phyloP scores from a whole-genome alignment of 1,140 invertebrate genomes.

The Sarcophaga bullata region DNA sequence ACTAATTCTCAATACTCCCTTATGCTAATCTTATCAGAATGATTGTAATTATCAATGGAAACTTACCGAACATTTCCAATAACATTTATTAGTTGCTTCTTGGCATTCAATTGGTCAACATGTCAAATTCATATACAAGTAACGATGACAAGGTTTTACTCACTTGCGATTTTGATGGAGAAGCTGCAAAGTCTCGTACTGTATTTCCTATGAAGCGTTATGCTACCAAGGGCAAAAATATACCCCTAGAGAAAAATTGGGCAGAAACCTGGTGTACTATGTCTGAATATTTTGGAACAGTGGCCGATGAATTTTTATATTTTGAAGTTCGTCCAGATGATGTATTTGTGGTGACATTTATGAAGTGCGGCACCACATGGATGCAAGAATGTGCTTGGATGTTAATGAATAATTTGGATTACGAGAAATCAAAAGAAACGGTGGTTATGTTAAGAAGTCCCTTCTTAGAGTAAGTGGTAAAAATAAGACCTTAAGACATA shows the following conservation, averaged over 20 bases:
- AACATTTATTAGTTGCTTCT: no score
- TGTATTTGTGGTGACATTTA: conserved; percentile 67
- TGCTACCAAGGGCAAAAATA: conserved; percentile 33
- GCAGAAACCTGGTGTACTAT: conserved; percentile 33
- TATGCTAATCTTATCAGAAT: no score
- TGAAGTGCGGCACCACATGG: conserved; percentile 71
- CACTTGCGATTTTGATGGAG: no score
- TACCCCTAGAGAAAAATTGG: conserved; percentile 42
- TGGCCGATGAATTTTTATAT: not conserved
- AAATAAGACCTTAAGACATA: no score
- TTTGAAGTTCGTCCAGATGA: conserved; percentile 64
- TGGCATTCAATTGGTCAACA: no score
- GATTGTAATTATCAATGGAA: no score
- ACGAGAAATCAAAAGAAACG: conserved; percentile 62
- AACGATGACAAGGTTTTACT: no score
- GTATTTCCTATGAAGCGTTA: not conserved
- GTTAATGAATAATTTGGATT: conserved; percentile 70
- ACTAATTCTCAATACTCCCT: no score
- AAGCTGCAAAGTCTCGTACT: no score
- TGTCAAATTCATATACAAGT: no score
- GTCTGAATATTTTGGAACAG: not conserved
- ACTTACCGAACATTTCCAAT: no score
- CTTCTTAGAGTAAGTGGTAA: conserved; percentile 62
- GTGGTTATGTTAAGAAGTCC: conserved; percentile 70
- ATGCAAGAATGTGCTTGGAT: conserved; percentile 75